Conservation (phyloP, 2,113 vertebrate genomes). For the Trichechus manatus region DNA sequence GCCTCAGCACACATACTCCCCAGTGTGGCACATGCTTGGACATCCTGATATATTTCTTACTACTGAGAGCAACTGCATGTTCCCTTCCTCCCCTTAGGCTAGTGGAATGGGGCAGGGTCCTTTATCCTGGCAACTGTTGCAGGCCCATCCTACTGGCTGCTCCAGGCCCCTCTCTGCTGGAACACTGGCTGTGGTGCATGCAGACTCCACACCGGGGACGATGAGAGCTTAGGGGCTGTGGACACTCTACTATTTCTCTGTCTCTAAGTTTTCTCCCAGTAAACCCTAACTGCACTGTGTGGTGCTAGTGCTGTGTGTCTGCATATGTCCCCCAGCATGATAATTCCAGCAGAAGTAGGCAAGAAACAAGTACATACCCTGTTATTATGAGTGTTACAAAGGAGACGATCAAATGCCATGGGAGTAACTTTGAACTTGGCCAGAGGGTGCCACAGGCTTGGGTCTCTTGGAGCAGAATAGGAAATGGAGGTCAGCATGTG, state of each 20-base stretch:
- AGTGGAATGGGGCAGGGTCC: not conserved
- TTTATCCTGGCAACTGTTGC: not conserved
- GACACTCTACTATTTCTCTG: not conserved
- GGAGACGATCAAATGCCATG: not conserved
- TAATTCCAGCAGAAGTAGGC: not conserved
- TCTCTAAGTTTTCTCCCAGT: not conserved
- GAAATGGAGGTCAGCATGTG: not conserved
- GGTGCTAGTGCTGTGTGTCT: not conserved
- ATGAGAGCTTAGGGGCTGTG: not conserved
- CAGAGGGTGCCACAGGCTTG: not conserved
- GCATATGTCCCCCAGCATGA: not conserved
- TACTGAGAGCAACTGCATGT: not conserved
- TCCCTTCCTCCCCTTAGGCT: not conserved
- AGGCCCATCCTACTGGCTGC: not conserved
- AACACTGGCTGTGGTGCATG: not conserved
- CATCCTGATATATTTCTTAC: not conserved
- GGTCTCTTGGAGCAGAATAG: not conserved
- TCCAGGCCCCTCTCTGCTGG: not conserved
- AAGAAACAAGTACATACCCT: not conserved
- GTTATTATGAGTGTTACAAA: not conserved
- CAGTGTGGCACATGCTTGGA: not conserved
- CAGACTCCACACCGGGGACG: not conserved
- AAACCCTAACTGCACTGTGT: accelerated
- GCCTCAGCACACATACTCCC: not conserved
- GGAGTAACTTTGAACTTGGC: not conserved